Evolutionary conservation across 1,140 invertebrate genomes (phyloP), one percentile per base, ranked within the genome.

Genomic region (Cydia strobilella): DNA sequence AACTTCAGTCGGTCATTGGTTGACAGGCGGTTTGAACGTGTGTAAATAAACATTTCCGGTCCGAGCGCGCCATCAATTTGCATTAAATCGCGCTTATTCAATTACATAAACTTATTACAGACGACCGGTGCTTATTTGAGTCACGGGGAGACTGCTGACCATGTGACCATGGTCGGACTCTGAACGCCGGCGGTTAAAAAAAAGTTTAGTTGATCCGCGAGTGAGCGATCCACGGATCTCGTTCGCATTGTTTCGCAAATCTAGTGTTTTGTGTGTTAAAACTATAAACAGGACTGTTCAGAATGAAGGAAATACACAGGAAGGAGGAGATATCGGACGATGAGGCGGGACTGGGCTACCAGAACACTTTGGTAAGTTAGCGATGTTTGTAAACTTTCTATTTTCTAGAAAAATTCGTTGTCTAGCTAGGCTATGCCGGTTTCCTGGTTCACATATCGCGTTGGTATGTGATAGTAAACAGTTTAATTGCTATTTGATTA

Each of bases 281-380:
- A 82, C 73, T 79, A 76, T 77, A 74, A 82, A 81, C 74, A 80
- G 63, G 80, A 59, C 77, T 51, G 45, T 77, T 74, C 23, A 88
- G 82, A 54, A 92, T 91, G 90, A 92, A 90, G 82, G 81, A 83
- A 27, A 74, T 80, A 23, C 83, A 85, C 66, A 82, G 80, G 74
- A 90, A 91, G 74, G 88, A 91, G 69, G 93, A 93, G 74, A 89
- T 84, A n/a, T 93, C 92, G 3, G 93, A 94, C 77, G 93, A 95
- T 77, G 95, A 95, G 73, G 94, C 94, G 72, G 96, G 96, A 69
- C 88, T 97, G 78, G 96, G 96, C 45, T 97, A 97, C 83, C 96
- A 96, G 82, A 96, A 97, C 84, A 97, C 96, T 66, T 94, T 97
- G 95, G 96, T 97, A 89, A 96, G 96, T 95, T 59, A 72, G 42